Evolutionary conservation across 2,113 vertebrate genomes (phyloP), one percentile per base, ranked within the genome.

Genomic region (Triplophysa tibetana): DNA sequence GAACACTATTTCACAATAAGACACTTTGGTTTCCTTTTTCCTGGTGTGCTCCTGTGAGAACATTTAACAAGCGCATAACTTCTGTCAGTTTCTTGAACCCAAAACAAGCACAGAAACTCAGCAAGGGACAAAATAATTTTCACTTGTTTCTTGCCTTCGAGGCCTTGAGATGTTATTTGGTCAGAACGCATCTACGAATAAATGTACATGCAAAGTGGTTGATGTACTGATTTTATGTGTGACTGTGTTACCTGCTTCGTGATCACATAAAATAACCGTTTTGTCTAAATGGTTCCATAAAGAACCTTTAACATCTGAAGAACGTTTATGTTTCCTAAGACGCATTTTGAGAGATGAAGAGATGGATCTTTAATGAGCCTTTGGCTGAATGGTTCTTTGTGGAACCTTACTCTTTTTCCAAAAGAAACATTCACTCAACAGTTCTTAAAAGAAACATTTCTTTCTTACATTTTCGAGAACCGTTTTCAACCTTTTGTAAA

Each of bases 1-100:
- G 19, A 74, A 23, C 21, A 26, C 7, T n/a, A 67, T 78, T 68
- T 79, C 70, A 75, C 65, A 68, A 62, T 67, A 73, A 66, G 56
- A 70, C 24, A 79, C 14, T n/a, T 58, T 21, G 12, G 50, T 67
- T 74, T 70, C 11, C 58, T 66, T 76, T 64, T 65, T 56, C 50
- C 77, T 52, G 14, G 62, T 56, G 68, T 56, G n/a, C 70, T 61
- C 33, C 41, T 70, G 54, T 79, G 68, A 78, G 75, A 82, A 72
- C 50, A 60, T 70, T 76, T 77, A 82, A 64, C 75, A 70, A 69
- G 58, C 38, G 13, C 45, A 33, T 77, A 58, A 45, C 58, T 69
- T 48, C 33, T 38, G 5, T 63, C 21, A 60, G 60, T 65, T 60
- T 74, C 29, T 60, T 70, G 48, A 70, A 60, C 41, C 11, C 26